Base-by-base conservation (phyloP, 92 coral and sea anemone species). In the Ricordea florida region DNA sequence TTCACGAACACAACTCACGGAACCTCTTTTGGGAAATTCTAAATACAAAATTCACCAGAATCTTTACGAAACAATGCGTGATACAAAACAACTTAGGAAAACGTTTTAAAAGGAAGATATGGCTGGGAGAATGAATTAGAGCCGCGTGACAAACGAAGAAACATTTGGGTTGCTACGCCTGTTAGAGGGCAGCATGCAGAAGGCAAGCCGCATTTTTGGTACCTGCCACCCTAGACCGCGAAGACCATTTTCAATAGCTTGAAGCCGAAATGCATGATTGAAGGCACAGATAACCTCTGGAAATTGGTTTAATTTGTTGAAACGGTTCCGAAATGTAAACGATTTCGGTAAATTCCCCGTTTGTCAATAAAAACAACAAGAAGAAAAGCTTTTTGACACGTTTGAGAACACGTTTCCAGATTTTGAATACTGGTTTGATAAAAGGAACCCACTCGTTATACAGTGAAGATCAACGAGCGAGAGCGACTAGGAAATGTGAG, bases 331-430 rank as follows among this genome's bases (percentile, higher is more conserved):
- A 56, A 40, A 15, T n/a, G n/a, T n/a, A n/a, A n/a, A n/a, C n/a
- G n/a, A 25, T 13, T 27, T 34, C 49, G 52, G 45, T 21, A 70
- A 36, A 53, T 70, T 70, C 22, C 64, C 13, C 43, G 26, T 69
- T 52, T 29, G 77, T 52, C 77, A 55, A 53, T 65, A 42, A 40
- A 70, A 70, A 70, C 66, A 53, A 16, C 36, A 31, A 24, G 45
- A 2, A 55, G 53, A 52, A 36, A 69, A 51, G 76, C 49, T 35
- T 52, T 50, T 50, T 70, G 77, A 70, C 65, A 55, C 40, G 65
- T 70, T 70, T 51, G 42, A 70, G 53, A 55, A 52, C 76, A 69
- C 77, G 65, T 70, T 70, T 55, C 40, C 27, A 26, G 52, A 63
- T 70, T 70, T 38, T 53, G 38, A 70, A 37, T 38, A 63, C 66